These are phyloP conservation scores for Temnothorax nylanderi DNA, from an alignment of 1,140 invertebrate species.

Conservation along the genomic window DNA sequence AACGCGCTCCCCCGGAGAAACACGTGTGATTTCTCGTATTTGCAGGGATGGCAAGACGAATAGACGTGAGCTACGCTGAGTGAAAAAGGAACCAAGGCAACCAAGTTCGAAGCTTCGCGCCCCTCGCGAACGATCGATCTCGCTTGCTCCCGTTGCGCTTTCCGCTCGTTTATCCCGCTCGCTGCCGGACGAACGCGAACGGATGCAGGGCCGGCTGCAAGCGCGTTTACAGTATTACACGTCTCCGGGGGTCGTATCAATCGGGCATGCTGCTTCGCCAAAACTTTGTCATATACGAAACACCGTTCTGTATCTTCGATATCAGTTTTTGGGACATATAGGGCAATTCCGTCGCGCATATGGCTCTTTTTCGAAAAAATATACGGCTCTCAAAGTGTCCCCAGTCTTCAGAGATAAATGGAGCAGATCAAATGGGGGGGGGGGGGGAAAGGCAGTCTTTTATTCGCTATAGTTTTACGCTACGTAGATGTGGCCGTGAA, in stretches of 20 bases:
- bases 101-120: conserved; percentile 41
- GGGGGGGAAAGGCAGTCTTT: background rate
- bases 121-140: background rate
- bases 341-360: background rate
- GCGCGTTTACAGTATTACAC: background rate
- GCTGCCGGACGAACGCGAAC: background rate
- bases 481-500: background rate
- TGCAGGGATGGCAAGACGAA: background rate
- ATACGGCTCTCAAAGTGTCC: too few species aligned
- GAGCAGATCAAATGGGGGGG: background rate
- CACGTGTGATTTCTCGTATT: conserved; percentile 1
- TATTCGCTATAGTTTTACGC: background rate
- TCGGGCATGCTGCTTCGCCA: background rate
- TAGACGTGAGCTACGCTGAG: background rate
- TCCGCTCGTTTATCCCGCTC: conserved; percentile 9
- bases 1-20: background rate
- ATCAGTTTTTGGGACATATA: background rate
- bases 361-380: background rate
- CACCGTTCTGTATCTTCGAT: background rate
- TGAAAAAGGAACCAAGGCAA: background rate
- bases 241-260: conserved; percentile 4
- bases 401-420: background rate
- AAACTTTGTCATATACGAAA: background rate
- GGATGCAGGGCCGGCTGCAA: background rate
- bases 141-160: conserved; percentile 18